Evolutionary conservation across 2,888 invertebrate species (phyloP).

Genomic region (Rhaphigaster nebulosa): DNA sequence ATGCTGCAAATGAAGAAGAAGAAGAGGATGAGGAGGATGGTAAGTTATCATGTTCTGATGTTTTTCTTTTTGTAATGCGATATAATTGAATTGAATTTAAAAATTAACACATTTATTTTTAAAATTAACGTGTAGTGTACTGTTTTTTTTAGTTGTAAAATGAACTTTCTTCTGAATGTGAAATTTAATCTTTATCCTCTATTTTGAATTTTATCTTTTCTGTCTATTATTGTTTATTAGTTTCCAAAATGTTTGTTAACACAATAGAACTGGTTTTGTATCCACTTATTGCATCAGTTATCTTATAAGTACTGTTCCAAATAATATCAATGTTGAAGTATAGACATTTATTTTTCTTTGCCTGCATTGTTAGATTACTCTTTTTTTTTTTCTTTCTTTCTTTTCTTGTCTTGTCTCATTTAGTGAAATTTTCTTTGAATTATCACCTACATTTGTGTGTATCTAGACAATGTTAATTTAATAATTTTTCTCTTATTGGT

Average conservation of each 20-base stretch:
- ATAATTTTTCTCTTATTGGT: not conserved
- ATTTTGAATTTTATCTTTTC: not conserved
- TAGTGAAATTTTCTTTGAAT: not conserved
- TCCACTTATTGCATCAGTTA: not conserved
- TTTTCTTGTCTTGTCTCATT: not conserved
- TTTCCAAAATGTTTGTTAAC: not conserved
- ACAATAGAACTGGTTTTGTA: not conserved
- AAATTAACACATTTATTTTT: not conserved
- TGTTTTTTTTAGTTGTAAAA: not conserved
- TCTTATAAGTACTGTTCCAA: not conserved
- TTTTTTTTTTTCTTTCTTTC: not conserved
- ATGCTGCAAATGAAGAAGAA: slow-evolving; percentile 55
- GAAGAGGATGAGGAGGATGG: slow-evolving; percentile 59
- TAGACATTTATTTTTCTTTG: not conserved
- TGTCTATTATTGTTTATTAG: not conserved
- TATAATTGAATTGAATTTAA: not conserved
- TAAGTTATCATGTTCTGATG: slow-evolving; percentile 13
- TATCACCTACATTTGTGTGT: not conserved
- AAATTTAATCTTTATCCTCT: not conserved
- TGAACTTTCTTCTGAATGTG: not conserved
- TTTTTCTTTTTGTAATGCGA: not conserved
- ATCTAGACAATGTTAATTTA: not conserved
- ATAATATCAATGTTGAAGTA: not conserved
- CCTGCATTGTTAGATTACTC: not conserved
- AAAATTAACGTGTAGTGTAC: not conserved